Evolutionary conservation across 1,140 invertebrate genomes (phyloP).

Genomic region (Drosophila micromelanica): DNA sequence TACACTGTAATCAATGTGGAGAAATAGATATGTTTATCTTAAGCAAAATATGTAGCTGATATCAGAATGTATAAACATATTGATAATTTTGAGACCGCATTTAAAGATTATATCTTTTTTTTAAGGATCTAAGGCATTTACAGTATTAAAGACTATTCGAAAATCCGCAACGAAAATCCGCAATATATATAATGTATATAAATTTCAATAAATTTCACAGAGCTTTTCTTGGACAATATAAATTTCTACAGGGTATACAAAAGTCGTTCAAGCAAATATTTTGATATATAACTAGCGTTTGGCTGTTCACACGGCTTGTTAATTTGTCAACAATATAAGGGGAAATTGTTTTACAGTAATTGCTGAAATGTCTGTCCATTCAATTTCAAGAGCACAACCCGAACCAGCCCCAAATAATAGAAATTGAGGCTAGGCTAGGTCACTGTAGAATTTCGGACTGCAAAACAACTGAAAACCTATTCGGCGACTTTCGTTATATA

Average conservation of each 20-base stretch:
- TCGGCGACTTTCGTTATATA: conserved; percentile 18
- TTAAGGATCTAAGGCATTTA: no score
- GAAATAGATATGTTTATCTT: not conserved
- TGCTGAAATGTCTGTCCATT: conserved; percentile 14
- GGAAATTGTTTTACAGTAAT: conserved; percentile 35
- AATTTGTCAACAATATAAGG: conserved; percentile 37
- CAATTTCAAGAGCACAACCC: conserved; percentile 22
- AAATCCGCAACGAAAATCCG: no score
- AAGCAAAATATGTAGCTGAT: not conserved
- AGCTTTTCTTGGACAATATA: no score
- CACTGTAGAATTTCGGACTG: not conserved
- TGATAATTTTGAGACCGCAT: no score
- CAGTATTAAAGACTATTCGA: no score
- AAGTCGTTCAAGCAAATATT: no score
- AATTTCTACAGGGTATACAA: no score
- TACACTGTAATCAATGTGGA: not conserved
- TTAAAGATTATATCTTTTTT: no score
- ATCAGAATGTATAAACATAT: no score
- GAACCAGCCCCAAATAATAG: not conserved
- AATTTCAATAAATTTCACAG: no score
- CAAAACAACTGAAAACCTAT: conserved; percentile 16
- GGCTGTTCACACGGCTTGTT: conserved; percentile 27
- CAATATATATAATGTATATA: no score
- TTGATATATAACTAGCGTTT: no score
- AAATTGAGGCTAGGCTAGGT: conserved; percentile 19